phyloP scores from a whole-genome alignment of 2,888 invertebrate genomes.

The Aricia artaxerxes region DNA sequence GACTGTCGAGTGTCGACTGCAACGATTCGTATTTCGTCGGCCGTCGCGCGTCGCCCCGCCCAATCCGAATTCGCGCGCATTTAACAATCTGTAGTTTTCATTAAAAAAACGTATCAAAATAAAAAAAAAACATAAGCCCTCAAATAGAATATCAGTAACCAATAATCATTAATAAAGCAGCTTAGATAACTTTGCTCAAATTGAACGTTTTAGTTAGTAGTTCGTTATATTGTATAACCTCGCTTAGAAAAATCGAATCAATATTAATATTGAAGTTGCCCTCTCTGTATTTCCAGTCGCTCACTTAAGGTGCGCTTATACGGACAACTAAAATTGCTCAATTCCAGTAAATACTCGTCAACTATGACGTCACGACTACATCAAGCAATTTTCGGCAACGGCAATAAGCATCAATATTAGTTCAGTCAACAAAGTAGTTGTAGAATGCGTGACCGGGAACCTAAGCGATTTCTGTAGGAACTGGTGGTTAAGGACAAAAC shows the following conservation, averaged over 20 bases:
- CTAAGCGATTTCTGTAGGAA: no score
- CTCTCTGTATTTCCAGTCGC: constrained; percentile 37
- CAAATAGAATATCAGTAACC: no score
- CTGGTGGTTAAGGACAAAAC: no score
- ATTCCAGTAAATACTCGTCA: neutral
- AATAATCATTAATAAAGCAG: no score
- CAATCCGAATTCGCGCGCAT: no score
- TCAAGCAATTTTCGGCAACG: neutral
- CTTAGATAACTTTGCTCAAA: no score
- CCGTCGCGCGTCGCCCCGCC: neutral
- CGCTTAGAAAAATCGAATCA: constrained; percentile 36
- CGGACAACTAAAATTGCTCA: no score
- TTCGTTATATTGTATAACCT: neutral
- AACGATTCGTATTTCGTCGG: neutral
- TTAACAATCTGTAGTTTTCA: neutral
- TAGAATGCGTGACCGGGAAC: no score
- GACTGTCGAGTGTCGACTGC: no score
- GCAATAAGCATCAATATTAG: neutral
- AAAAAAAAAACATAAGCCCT: no score
- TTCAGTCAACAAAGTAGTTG: no score
- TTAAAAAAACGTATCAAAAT: neutral
- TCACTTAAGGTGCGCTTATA: constrained; percentile 18
- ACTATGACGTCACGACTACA: no score
- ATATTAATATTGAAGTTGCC: constrained; percentile 37
- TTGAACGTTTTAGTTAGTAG: neutral